Evolutionary conservation across 2,113 vertebrate species (phyloP), one percentile per base, ranked within the genome.

Genomic region (Gymnocephalus cernua): DNA sequence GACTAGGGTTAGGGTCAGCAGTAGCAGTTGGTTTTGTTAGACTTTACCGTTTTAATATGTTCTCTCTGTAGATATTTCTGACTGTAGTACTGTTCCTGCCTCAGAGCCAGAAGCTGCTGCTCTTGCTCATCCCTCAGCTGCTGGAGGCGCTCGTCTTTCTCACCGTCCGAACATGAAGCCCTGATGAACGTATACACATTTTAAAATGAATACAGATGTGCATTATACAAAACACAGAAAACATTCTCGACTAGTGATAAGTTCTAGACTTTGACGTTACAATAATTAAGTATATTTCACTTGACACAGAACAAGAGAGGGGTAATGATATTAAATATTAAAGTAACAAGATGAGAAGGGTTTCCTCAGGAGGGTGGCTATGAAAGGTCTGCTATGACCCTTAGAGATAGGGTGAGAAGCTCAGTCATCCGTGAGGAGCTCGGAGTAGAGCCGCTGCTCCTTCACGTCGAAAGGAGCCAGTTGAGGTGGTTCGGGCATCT

Each of bases 41-140:
- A 19, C 9, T 13, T 69, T 77, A 94, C 93, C 88, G 58, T 90
- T 70, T 92, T 92, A 10, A 94, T 97, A 65, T 99, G 98, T 48
- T 99, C 98, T 59, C 96, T 95, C 86, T 99, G 98, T 79, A 99
- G 98, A 78, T 99, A 99, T 65, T 99, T 99, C 87, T 99, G 97
- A 61, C 98, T 99, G 86, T 98, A 99, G 91, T 98, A 99, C 89
- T 99, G 98, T 45, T 99, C 98, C 95, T 98, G 98, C 18, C 98
- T 94, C 84, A 99, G 96, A 89, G 97, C 96, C 45, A 99, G 95
- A 2, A 99, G 95, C 92, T 99, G 98, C 86, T 98, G 96, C 48
- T 98, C 97, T 80, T 99, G 98, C 79, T 97, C 97, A 69, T 98
- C 97, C 86, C 96, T 98, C 63, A 99, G 94, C 90, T 97, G 96